A percentile compares a stretch with the other conserved stretches of the same genome.
These are phyloP conservation scores for Vombatus ursinus DNA, from an alignment of 2,113 vertebrate species.

Conservation along the genomic window DNA sequence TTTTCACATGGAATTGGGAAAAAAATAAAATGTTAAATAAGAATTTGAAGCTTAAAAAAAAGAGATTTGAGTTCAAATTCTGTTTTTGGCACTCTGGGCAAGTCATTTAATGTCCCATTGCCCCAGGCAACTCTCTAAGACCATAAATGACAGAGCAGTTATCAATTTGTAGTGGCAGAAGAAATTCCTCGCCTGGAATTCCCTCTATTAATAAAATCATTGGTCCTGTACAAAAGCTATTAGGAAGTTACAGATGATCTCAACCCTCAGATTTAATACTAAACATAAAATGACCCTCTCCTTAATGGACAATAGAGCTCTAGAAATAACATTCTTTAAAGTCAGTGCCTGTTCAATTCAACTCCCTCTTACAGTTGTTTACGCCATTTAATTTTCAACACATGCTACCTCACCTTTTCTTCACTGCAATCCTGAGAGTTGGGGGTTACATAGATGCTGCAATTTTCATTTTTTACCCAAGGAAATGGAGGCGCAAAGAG, in stretches of 20 bases:
- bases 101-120: background rate
- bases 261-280: background rate
- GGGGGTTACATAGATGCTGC: background rate
- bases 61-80: background rate
- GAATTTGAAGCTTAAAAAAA: background rate
- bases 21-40: too few species aligned
- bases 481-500: background rate
- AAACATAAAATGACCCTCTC: background rate
- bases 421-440: background rate
- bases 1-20: too few species aligned
- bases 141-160: background rate
- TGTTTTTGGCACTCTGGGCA: background rate
- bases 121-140: background rate
- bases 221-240: background rate
- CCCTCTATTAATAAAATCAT: background rate
- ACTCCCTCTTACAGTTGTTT: background rate
- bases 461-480: background rate
- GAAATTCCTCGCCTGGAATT: background rate
- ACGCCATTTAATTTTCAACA: too few species aligned
- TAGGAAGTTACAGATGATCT: conserved; percentile 27
- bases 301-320: background rate
- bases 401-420: background rate
- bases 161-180: background rate
- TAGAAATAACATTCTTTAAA: background rate
- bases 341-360: background rate